A percentile compares a stretch with the other conserved stretches of the same genome.
Conservation (phyloP, 2,113 vertebrate species). For the Brachyhypopomus gauderio region DNA sequence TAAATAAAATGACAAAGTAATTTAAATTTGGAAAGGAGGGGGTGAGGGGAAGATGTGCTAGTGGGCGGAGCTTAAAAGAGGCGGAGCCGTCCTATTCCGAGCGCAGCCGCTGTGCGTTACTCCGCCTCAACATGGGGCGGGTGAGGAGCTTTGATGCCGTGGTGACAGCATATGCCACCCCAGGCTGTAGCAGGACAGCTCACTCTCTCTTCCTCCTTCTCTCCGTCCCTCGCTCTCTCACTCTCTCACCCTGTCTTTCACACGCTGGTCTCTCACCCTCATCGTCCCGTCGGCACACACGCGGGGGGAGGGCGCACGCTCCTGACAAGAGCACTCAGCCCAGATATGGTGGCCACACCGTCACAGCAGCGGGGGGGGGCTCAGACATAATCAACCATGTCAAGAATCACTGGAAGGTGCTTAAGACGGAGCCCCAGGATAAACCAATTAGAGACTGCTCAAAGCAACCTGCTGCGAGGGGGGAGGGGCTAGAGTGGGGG, state of each 20-base stretch:
- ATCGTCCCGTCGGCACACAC: constrained; percentile 2
- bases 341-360: background rate
- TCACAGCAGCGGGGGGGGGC: background rate
- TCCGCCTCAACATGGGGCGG: constrained; percentile 34
- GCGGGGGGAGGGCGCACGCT: too few species aligned
- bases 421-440: constrained; percentile 1
- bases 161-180: constrained; percentile 17
- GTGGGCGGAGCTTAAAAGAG: constrained; percentile 54
- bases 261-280: constrained; percentile 35
- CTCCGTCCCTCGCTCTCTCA: constrained; percentile 26
- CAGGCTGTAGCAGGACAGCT: background rate
- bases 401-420: background rate
- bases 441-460: constrained; percentile 9
- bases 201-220: constrained; percentile 36
- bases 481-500: too few species aligned
- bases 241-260: constrained; percentile 1
- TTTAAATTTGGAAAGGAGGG: constrained; percentile 35
- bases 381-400: constrained; percentile 17
- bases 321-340: background rate
- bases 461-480: background rate
- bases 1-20: constrained; percentile 40
- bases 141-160: constrained; percentile 54
- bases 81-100: constrained; percentile 42
- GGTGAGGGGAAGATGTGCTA: background rate
- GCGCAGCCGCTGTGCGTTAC: constrained; percentile 39